Conservation (phyloP, 1,140 invertebrate species). For the Ylistrum balloti region DNA sequence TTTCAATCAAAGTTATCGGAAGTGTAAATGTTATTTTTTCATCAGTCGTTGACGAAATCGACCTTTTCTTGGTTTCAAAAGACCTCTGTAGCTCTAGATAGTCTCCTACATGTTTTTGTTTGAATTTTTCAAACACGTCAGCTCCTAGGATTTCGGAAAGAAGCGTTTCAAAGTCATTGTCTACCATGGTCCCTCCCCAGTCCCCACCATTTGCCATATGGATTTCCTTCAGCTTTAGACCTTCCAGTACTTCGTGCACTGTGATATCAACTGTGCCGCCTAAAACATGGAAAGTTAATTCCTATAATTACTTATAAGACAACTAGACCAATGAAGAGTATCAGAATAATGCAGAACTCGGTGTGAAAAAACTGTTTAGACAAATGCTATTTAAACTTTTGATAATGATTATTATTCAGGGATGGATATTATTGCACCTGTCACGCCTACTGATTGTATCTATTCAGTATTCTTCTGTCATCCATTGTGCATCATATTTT, state of each 20-base stretch:
- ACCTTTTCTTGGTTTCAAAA: slow-evolving; percentile 61
- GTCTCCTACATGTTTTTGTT: slow-evolving; percentile 44
- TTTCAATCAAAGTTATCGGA: background rate
- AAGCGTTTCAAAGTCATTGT: slow-evolving; percentile 49
- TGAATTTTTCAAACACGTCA: slow-evolving; percentile 46
- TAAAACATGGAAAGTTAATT: no score
- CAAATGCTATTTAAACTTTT: no score
- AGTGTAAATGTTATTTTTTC: background rate
- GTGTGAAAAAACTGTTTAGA: no score
- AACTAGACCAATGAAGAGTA: no score
- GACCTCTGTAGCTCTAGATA: slow-evolving; percentile 52
- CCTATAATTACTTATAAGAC: no score
- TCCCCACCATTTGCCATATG: slow-evolving; percentile 59
- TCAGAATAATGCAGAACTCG: no score
- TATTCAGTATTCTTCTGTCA: no score
- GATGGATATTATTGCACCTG: no score
- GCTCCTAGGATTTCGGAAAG: slow-evolving; percentile 49
- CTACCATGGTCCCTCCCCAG: slow-evolving; percentile 62
- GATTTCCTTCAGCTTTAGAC: slow-evolving; percentile 51
- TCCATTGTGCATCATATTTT: no score
- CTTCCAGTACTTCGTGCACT: slow-evolving; percentile 52
- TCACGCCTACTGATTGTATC: no score
- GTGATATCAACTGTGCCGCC: slow-evolving; percentile 63
- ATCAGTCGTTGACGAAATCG: background rate
- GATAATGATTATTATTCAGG: no score